Evolutionary conservation across 1,140 invertebrate species (phyloP).

Genomic region (Magallana ariakensis): DNA sequence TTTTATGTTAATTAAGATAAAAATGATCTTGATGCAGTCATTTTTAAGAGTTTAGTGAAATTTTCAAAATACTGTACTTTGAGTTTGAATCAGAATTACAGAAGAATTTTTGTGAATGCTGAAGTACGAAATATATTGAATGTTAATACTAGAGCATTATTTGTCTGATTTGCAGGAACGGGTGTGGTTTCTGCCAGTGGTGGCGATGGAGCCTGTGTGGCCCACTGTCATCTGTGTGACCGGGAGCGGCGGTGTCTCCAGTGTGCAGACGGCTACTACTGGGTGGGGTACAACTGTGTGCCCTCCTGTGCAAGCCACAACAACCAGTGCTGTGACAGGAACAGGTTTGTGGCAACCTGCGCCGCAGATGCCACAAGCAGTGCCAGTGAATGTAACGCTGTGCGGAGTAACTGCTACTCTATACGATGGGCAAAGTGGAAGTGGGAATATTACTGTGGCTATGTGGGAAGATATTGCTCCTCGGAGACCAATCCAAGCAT

Average conservation of each 20-base stretch:
- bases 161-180: conserved; percentile 54
- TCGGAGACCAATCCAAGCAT: not conserved
- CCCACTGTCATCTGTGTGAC: conserved; percentile 63
- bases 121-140: too few relatives aligned
- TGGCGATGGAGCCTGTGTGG: conserved; percentile 63
- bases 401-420: not conserved
- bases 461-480: not conserved
- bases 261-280: conserved; percentile 60
- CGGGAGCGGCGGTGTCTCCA: conserved; percentile 60
- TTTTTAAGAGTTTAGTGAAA: too few relatives aligned
- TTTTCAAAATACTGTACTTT: too few relatives aligned
- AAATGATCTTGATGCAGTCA: too few relatives aligned
- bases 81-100: too few relatives aligned
- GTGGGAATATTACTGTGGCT: not conserved
- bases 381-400: not conserved
- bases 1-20: too few relatives aligned
- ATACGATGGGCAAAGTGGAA: not conserved
- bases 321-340: conserved; percentile 51
- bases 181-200: conserved; percentile 64
- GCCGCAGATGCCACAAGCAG: conserved; percentile 13
- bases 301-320: conserved; percentile 41
- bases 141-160: too few relatives aligned
- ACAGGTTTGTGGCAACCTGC: conserved; percentile 50
- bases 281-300: conserved; percentile 60
- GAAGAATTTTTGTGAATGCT: too few relatives aligned